A percentile compares a stretch with the other conserved stretches of the same genome.
phyloP scores from a whole-genome alignment of 2,113 vertebrate species.

The Alosa alosa region DNA sequence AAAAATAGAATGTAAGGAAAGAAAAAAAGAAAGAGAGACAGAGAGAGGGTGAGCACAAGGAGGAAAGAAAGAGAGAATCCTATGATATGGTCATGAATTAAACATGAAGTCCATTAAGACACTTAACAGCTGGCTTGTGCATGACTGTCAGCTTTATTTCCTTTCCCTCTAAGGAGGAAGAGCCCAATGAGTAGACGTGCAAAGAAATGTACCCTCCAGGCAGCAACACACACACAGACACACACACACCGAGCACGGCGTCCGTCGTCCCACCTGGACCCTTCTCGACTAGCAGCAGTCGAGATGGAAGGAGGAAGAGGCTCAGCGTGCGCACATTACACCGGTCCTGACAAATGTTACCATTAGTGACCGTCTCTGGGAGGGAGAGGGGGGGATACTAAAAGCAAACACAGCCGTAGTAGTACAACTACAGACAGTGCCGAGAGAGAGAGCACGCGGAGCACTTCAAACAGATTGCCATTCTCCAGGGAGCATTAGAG shows the following conservation, averaged over 20 bases:
- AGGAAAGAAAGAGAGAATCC: background rate
- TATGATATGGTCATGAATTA: conserved; percentile 55
- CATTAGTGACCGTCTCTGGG: background rate
- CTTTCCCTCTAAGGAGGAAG: background rate
- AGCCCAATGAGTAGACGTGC: background rate
- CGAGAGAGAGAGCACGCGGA: background rate
- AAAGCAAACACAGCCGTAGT: background rate
- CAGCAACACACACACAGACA: background rate
- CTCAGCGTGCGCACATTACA: background rate
- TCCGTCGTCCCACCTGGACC: background rate
- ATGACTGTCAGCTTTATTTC: conserved; percentile 28
- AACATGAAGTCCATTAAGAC: conserved; percentile 58
- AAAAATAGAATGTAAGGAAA: background rate
- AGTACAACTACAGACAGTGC: background rate
- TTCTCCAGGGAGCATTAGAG: background rate
- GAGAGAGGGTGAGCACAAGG: background rate
- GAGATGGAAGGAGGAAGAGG: background rate
- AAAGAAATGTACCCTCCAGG: background rate
- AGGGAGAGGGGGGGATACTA: background rate
- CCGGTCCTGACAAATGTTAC: background rate
- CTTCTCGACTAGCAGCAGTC: background rate
- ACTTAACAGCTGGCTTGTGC: conserved; percentile 58
- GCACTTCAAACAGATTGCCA: background rate
- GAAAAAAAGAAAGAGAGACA: background rate
- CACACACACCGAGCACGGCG: background rate